Evolutionary conservation across 2,113 vertebrate species (phyloP), one percentile per base, ranked within the genome.

Genomic region (Cichladusa arquata): DNA sequence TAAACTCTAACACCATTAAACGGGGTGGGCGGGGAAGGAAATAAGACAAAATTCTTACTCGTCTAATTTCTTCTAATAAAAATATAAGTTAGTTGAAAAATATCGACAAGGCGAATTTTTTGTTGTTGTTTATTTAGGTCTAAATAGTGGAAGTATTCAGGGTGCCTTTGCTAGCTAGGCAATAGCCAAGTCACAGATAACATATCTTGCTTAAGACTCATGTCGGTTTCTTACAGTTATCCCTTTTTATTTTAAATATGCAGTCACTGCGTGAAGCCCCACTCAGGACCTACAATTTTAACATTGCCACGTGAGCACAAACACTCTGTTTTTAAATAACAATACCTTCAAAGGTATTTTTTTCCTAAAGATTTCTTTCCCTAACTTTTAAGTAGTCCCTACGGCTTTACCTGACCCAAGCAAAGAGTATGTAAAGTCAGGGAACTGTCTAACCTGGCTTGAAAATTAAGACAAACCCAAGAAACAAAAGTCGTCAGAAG

Each of bases 1-100:
- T 93, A 78, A 94, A 90, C 34, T 50, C 76, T 88, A 88, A 76
- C 77, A 88, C 48, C 78, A 85, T 72, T 86, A 92, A 94, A 91
- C 2, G 6, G 19, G 6, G 15, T 24, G 38, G n/a, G 53, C 7
- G 7, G 60, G 38, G 45, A 90, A 61, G 6, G 31, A 76, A 58
- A 29, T 9, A 28, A 79, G 40, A n/a, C 64, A 60, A 89, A 95
- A 91, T 20, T 86, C 33, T 38, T 71, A 36, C 4, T 56, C 13
- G 4, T 67, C 70, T 87, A 44, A 61, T 82, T 94, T 81, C 19
- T 60, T 44, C 48, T 57, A n/a, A 29, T 8, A 38, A 60, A 95
- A 93, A 29, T 15, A n/a, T 19, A 25, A 65, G 66, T 36, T 69
- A 60, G 10, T 36, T 31, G 33, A 44, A 73, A 76, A 47, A 88